Conservation (phyloP, 2,888 invertebrate species). For the Drosophila greeni region DNA sequence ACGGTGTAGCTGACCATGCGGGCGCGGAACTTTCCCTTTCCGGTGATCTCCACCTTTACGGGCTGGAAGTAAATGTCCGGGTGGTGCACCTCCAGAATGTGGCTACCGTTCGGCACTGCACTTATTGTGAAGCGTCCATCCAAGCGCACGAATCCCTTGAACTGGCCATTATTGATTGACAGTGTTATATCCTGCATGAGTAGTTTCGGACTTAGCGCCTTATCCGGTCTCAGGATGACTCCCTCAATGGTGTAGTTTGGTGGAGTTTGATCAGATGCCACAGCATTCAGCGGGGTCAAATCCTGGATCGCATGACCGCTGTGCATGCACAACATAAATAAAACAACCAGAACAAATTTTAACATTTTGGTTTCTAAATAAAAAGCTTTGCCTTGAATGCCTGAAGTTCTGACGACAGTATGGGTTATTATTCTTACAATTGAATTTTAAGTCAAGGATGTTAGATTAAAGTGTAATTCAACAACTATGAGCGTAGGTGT, state of each 20-base stretch:
- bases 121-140: constrained; percentile 94
- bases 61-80: constrained; percentile 95
- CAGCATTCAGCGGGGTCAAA: fast-evolving
- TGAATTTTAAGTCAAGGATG: background rate
- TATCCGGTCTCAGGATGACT: constrained; percentile 18
- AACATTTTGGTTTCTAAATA: constrained; percentile 22
- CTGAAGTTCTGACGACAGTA: background rate
- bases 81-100: constrained; percentile 93
- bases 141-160: constrained; percentile 90
- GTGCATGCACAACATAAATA: background rate
- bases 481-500: too few species aligned
- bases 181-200: constrained; percentile 79
- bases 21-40: constrained; percentile 96
- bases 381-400: background rate
- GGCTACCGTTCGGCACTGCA: constrained; percentile 93
- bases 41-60: constrained; percentile 93
- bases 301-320: background rate
- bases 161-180: constrained; percentile 93
- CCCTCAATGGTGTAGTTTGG: constrained; percentile 48
- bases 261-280: background rate
- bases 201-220: fast-evolving
- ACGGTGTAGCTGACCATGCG: constrained; percentile 95
- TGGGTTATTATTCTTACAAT: background rate
- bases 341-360: constrained; percentile 37
- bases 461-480: too few species aligned